Evolutionary conservation across 2,113 vertebrate genomes (phyloP).

Genomic region (Melanocharis versteri): DNA sequence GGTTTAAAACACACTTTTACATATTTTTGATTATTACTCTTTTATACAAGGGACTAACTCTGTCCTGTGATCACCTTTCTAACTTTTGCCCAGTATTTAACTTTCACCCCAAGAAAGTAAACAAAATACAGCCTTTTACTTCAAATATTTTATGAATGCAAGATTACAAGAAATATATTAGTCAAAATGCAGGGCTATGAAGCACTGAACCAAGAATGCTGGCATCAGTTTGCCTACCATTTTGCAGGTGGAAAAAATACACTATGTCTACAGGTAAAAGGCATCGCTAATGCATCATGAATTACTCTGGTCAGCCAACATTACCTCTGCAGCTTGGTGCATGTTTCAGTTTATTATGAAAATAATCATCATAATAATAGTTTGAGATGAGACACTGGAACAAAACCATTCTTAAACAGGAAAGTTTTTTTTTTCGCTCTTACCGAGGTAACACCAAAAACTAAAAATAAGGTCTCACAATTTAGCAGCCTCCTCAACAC

Average conservation of each 20-base stretch:
- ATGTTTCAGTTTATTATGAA: slow-evolving; percentile 43
- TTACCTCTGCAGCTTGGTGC: slow-evolving; percentile 62
- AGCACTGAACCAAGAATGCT: slow-evolving; percentile 57
- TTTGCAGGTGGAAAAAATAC: slow-evolving; percentile 40
- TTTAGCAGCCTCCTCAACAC: slow-evolving; percentile 59
- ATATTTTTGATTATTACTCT: neutral
- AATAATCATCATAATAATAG: slow-evolving; percentile 10
- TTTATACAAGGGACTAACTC: neutral
- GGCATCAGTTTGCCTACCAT: slow-evolving; percentile 55
- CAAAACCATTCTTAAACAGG: slow-evolving; percentile 61
- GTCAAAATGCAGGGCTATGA: slow-evolving; percentile 54
- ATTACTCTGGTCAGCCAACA: slow-evolving; percentile 60
- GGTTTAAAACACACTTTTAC: slow-evolving; percentile 7
- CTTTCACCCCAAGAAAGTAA: slow-evolving; percentile 38
- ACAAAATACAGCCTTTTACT: slow-evolving; percentile 67
- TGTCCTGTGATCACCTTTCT: neutral
- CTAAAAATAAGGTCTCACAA: slow-evolving; percentile 44
- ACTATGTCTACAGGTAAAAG: slow-evolving; percentile 37
- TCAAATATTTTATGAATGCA: slow-evolving; percentile 67
- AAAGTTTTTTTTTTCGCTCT: slow-evolving; percentile 14
- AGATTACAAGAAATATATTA: slow-evolving; percentile 60
- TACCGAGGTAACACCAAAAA: slow-evolving; percentile 62
- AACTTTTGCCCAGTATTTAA: neutral
- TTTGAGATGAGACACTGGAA: slow-evolving; percentile 76
- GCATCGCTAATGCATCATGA: slow-evolving; percentile 38